These are phyloP conservation scores for Diachasma alloeum DNA, from an alignment of 1,140 invertebrate genomes.

Conservation along the genomic window DNA sequence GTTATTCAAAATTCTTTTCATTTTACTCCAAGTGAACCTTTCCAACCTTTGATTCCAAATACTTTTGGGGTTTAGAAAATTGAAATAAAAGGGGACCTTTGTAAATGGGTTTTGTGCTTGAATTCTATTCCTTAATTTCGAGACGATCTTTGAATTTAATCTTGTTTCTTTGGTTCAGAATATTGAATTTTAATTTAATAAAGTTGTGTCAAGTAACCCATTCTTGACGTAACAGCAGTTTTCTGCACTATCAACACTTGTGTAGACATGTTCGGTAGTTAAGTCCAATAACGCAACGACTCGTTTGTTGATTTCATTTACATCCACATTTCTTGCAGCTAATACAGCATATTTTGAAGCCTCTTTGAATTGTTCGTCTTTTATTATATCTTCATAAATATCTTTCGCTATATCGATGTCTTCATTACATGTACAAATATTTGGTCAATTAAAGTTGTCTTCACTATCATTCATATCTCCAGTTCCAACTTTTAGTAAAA, in stretches of 20 bases:
- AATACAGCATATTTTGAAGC: slow-evolving; percentile 24
- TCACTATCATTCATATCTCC: slow-evolving; percentile 20
- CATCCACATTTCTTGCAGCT: slow-evolving; percentile 26
- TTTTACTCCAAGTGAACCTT: no score
- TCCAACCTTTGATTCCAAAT: no score
- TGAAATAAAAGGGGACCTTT: no score
- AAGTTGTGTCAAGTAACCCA: no score
- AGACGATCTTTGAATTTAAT: no score
- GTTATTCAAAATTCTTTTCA: no score
- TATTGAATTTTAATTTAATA: no score
- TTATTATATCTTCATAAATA: slow-evolving; percentile 14
- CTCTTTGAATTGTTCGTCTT: slow-evolving; percentile 16
- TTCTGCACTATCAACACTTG: neutral
- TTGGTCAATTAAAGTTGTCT: slow-evolving; percentile 18
- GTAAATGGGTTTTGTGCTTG: no score
- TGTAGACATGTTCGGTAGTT: neutral
- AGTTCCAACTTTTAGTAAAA: slow-evolving; percentile 29
- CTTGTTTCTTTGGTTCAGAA: no score
- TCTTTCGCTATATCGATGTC: slow-evolving; percentile 3
- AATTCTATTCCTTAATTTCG: no score
- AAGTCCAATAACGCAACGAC: neutral
- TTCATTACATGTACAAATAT: neutral
- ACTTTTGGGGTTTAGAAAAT: no score
- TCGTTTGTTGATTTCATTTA: slow-evolving; percentile 13
- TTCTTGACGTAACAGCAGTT: no score